Evolutionary conservation across 2,888 invertebrate genomes (phyloP).

Genomic region (Xestia sexstrigata): DNA sequence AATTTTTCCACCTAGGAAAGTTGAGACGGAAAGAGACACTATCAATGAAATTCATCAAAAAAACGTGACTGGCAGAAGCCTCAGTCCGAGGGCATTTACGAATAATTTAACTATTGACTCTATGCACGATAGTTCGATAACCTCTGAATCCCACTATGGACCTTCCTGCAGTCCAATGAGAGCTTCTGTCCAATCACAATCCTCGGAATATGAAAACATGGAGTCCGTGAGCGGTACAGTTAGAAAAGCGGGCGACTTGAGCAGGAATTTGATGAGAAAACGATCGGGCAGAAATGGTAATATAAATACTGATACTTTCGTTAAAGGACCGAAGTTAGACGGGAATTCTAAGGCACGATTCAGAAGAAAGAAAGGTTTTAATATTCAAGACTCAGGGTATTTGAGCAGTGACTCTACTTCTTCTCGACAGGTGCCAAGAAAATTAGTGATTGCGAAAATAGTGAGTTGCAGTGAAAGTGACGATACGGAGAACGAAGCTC

Average conservation of each 20-base stretch:
- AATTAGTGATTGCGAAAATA: slow-evolving; percentile 87
- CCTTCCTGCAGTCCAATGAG: slow-evolving; percentile 83
- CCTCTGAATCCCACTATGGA: slow-evolving; percentile 77
- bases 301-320: slow-evolving; percentile 85
- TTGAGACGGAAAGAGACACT: slow-evolving; percentile 78
- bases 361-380: slow-evolving; percentile 82
- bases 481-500: slow-evolving; percentile 95
- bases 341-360: slow-evolving; percentile 74
- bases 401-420: slow-evolving; percentile 95
- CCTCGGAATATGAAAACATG: slow-evolving; percentile 88
- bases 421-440: slow-evolving; percentile 86
- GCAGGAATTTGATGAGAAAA: slow-evolving; percentile 76
- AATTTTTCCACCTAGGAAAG: slow-evolving; percentile 89
- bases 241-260: slow-evolving; percentile 70
- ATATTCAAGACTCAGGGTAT: slow-evolving; percentile 95
- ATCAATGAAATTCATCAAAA: slow-evolving; percentile 89
- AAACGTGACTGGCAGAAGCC: slow-evolving; percentile 93
- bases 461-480: slow-evolving; percentile 94
- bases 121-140: slow-evolving; percentile 71
- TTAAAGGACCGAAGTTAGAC: slow-evolving; percentile 79
- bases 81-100: slow-evolving; percentile 85
- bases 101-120: slow-evolving; percentile 76
- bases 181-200: slow-evolving; percentile 88
- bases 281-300: slow-evolving; percentile 69
- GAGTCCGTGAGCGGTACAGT: slow-evolving; percentile 67